phyloP scores from a whole-genome alignment of 2,888 invertebrate genomes.

The Thysanoteuthis rhombus region DNA sequence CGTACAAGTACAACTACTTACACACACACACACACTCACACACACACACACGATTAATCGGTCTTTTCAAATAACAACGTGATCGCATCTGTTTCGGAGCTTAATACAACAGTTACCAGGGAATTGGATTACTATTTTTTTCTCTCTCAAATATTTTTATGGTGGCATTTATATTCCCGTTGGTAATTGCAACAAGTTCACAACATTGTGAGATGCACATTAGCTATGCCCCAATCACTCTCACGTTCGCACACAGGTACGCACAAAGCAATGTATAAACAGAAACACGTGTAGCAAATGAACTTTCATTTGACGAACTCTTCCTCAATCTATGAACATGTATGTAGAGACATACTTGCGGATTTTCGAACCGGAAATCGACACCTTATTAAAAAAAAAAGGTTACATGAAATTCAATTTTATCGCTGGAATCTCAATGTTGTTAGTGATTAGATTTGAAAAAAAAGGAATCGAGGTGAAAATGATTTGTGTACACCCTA shows the following conservation, averaged over 20 bases:
- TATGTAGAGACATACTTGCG: neutral
- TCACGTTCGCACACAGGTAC: neutral
- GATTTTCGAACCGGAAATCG: no score
- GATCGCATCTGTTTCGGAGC: neutral
- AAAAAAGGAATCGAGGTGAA: no score
- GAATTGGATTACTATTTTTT: conserved; percentile 12
- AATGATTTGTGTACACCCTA: no score
- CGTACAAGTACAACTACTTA: neutral
- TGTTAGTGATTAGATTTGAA: no score
- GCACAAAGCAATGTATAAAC: neutral
- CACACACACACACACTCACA: neutral
- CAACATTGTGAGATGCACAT: neutral
- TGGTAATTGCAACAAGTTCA: neutral
- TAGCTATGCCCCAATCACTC: neutral
- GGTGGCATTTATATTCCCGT: neutral
- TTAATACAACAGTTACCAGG: neutral
- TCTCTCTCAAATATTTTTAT: neutral
- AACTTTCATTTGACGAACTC: neutral
- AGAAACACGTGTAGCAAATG: neutral
- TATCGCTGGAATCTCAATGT: no score
- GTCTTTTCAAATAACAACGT: neutral
- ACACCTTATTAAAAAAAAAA: no score
- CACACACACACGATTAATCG: neutral
- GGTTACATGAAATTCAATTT: no score
- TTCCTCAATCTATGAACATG: neutral